Evolutionary conservation across 37 sponge, comb jelly and placozoan species (phyloP).

Genomic region (Axinella damicornis): DNA sequence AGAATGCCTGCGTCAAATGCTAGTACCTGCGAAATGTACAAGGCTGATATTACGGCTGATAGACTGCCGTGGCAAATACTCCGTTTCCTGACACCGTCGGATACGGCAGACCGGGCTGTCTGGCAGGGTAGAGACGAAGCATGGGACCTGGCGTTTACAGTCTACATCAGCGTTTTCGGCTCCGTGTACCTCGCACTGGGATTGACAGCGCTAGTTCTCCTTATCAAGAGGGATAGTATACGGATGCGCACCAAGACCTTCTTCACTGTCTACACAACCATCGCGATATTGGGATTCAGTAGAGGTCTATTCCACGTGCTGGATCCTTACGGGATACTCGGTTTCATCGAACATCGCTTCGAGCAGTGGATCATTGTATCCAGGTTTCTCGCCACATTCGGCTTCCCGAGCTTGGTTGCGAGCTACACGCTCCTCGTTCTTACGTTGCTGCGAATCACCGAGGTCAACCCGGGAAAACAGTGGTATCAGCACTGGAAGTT

Average conservation of each 20-base stretch:
- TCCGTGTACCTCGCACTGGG: slow-evolving; percentile 31
- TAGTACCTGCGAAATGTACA: background rate
- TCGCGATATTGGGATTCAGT: slow-evolving; percentile 59
- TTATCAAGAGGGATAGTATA: slow-evolving; percentile 35
- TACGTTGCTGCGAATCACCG: slow-evolving; percentile 28
- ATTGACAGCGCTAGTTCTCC: slow-evolving; percentile 1
- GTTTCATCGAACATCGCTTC: slow-evolving; percentile 1
- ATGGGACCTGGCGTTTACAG: slow-evolving; percentile 22
- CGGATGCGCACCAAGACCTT: slow-evolving; percentile 49
- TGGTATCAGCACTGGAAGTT: slow-evolving; percentile 35
- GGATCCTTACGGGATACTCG: slow-evolving; percentile 38
- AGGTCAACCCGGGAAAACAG: slow-evolving; percentile 22
- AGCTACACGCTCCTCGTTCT: slow-evolving; percentile 54
- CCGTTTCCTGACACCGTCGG: background rate
- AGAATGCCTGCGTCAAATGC: no score
- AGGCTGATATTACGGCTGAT: background rate
- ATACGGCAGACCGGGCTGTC: background rate
- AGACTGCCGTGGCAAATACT: slow-evolving; percentile 3
- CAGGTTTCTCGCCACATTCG: slow-evolving; percentile 26
- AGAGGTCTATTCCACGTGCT: slow-evolving; percentile 6
- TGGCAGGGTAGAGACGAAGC: slow-evolving; percentile 13
- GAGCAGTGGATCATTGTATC: slow-evolving; percentile 41
- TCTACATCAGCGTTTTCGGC: slow-evolving; percentile 6
- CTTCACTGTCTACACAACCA: slow-evolving; percentile 31
- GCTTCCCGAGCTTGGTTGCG: slow-evolving; percentile 69